A percentile compares a stretch with the other conserved stretches of the same genome.
Evolutionary conservation across 1,140 invertebrate species (phyloP).

Genomic region (Batillaria attramentaria): DNA sequence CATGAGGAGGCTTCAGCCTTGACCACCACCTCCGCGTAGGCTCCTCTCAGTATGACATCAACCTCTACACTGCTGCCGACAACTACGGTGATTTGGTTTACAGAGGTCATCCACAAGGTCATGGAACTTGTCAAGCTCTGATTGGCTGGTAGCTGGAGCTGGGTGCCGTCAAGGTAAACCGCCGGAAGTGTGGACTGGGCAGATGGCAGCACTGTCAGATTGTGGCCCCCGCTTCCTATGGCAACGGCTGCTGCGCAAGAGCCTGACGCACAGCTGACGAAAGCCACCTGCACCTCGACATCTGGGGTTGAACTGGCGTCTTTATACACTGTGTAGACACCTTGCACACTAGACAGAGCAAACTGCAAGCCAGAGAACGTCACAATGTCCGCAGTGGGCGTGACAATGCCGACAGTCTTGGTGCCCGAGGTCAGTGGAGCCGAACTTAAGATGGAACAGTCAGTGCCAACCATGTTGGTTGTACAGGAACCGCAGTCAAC

Average conservation of each 20-base stretch:
- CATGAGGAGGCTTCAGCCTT: slow-evolving; percentile 29
- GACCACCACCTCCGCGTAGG: slow-evolving; percentile 15
- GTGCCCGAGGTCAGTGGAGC: slow-evolving; percentile 15
- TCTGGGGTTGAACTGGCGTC: background rate
- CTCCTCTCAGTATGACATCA: background rate
- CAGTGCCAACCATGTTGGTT: slow-evolving; percentile 29
- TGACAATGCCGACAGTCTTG: slow-evolving; percentile 36
- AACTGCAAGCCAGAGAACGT: slow-evolving; percentile 45
- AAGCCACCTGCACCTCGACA: slow-evolving; percentile 41
- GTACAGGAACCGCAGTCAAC: slow-evolving; percentile 39
- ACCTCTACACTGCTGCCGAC: slow-evolving; percentile 10
- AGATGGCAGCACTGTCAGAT: slow-evolving; percentile 38
- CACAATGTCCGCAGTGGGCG: slow-evolving; percentile 33
- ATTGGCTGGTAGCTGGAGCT: slow-evolving; percentile 20
- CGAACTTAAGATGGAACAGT: slow-evolving; percentile 42
- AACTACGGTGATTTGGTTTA: background rate
- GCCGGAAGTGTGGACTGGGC: slow-evolving; percentile 30
- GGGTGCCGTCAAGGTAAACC: slow-evolving; percentile 29
- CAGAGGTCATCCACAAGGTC: slow-evolving; percentile 15
- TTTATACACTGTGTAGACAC: slow-evolving; percentile 37
- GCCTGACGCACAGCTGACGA: slow-evolving; percentile 36
- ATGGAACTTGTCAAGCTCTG: background rate
- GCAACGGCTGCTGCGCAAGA: slow-evolving; percentile 42
- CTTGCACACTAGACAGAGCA: slow-evolving; percentile 31
- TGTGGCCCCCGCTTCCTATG: slow-evolving; percentile 15